A percentile compares a stretch with the other conserved stretches of the same genome.
These are phyloP conservation scores for Fissipunctia ypsillon DNA, from an alignment of 2,888 invertebrate genomes.

Conservation along the genomic window DNA sequence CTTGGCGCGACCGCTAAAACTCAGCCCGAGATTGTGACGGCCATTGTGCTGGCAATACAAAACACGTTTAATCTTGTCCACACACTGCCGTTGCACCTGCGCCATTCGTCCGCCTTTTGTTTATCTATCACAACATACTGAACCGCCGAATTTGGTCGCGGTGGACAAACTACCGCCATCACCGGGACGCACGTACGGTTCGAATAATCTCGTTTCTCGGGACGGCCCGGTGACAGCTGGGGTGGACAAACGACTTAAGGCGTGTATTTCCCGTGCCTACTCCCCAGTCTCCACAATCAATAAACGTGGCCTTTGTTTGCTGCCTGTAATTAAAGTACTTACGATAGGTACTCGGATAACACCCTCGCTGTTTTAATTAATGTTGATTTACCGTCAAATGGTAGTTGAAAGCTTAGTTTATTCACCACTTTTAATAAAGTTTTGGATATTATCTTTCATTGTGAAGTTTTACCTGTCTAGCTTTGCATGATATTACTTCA, in stretches of 20 bases:
- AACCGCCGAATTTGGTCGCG: background rate
- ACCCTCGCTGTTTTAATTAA: conserved; percentile 39
- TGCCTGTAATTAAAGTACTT: conserved; percentile 39
- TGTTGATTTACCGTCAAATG: conserved; percentile 33
- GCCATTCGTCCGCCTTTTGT: too few species aligned
- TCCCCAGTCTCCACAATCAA: conserved; percentile 31
- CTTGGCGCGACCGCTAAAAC: too few species aligned
- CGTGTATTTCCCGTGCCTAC: background rate
- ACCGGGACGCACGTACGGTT: background rate
- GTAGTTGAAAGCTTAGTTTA: conserved; percentile 22
- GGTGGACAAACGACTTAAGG: background rate
- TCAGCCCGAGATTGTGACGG: too few species aligned
- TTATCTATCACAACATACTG: background rate
- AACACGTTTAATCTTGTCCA: too few species aligned
- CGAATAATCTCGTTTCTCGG: background rate
- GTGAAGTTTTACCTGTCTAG: background rate
- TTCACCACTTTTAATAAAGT: background rate
- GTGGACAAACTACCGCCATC: background rate
- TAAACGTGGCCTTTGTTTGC: conserved; percentile 46
- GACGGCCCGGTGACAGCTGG: too few species aligned
- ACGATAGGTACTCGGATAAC: conserved; percentile 31
- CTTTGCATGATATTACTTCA: background rate
- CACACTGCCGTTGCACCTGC: too few species aligned
- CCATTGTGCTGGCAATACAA: too few species aligned
- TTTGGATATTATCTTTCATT: background rate